These are phyloP conservation scores for Ifrita kowaldi DNA, from an alignment of 2,113 vertebrate species.

Conservation along the genomic window DNA sequence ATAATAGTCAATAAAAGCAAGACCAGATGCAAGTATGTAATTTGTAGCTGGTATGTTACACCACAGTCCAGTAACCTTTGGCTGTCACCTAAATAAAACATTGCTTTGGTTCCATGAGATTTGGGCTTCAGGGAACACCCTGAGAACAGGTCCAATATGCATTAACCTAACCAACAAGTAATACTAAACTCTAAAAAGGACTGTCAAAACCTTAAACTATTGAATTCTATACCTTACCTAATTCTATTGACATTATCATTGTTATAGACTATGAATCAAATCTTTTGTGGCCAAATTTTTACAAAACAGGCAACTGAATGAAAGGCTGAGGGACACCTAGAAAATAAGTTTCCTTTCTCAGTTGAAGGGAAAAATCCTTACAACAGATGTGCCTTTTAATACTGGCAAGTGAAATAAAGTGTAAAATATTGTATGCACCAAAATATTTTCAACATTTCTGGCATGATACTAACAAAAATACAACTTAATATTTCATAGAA, in stretches of 20 bases:
- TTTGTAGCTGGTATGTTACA: background rate
- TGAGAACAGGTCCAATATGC: background rate
- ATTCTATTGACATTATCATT: background rate
- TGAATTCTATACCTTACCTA: background rate
- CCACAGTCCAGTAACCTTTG: fast-evolving
- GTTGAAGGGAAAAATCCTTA: background rate
- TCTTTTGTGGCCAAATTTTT: background rate
- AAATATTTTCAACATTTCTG: background rate
- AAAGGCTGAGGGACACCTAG: background rate
- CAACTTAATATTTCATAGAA: background rate
- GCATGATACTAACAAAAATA: background rate
- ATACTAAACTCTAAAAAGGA: background rate
- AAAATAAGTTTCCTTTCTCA: background rate
- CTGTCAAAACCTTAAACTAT: background rate
- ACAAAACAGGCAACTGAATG: background rate
- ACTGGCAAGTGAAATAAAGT: background rate
- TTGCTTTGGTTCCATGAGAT: background rate
- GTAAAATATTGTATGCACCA: background rate
- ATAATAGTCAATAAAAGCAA: background rate
- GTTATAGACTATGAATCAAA: background rate
- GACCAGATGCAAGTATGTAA: background rate
- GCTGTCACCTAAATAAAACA: background rate
- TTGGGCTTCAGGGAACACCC: background rate
- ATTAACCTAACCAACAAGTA: background rate
- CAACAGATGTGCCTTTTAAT: background rate